Evolutionary conservation across 2,797 vertebrate genomes (phyloP).

Genomic region (Anniella stebbinsi): DNA sequence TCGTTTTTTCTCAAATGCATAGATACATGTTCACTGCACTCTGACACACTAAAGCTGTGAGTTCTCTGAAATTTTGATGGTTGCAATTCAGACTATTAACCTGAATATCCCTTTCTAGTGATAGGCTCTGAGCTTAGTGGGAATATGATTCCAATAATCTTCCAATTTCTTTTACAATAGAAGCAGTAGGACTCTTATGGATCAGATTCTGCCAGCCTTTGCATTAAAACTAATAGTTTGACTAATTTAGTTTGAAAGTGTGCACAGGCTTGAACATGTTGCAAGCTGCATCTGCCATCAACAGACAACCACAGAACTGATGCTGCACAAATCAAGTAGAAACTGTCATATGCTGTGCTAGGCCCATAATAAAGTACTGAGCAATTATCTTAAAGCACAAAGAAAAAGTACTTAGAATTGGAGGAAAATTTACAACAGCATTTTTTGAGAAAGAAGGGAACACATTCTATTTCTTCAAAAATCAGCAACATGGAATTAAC

Average conservation of each 20-base stretch:
- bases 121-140: neutral
- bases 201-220: rapidly evolving
- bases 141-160: neutral
- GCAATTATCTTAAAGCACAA: conserved; percentile 25
- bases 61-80: neutral
- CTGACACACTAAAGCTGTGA: too few species aligned
- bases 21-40: neutral
- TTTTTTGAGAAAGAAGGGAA: neutral
- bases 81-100: neutral
- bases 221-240: neutral
- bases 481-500: neutral
- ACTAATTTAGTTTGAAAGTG: neutral
- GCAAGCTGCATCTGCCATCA: neutral
- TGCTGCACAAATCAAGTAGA: neutral
- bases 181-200: neutral
- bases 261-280: neutral
- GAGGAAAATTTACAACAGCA: neutral
- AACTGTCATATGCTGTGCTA: neutral
- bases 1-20: neutral
- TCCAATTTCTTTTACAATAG: neutral
- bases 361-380: rapidly evolving
- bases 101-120: neutral
- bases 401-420: rapidly evolving
- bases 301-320: neutral
- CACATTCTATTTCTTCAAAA: rapidly evolving